Percentiles rank a stretch among this genome's conserved stretches.
These are phyloP conservation scores for Rhinolophus sinicus DNA, from an alignment of 2,113 vertebrate species.

Conservation along the genomic window DNA sequence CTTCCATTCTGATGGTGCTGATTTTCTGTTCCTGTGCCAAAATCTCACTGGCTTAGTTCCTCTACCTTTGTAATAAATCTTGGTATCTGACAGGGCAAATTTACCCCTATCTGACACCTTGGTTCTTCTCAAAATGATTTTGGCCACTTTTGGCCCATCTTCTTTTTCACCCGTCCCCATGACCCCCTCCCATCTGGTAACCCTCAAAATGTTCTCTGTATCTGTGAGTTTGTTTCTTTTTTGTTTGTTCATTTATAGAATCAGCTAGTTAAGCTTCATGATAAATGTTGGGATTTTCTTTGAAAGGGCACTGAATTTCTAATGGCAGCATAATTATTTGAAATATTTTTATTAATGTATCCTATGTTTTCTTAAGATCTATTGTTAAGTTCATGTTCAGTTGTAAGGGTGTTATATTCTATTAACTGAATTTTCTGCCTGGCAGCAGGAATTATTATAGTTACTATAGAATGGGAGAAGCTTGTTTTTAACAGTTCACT, in stretches of 20 bases:
- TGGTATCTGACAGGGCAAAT: background rate
- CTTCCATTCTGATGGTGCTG: background rate
- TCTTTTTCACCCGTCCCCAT: background rate
- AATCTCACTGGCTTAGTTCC: background rate
- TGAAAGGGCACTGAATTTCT: background rate
- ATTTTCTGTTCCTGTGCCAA: background rate
- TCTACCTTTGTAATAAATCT: background rate
- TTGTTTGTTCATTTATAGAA: background rate
- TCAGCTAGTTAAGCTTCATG: background rate
- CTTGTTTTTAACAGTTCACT: conserved; percentile 23
- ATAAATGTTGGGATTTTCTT: conserved; percentile 8
- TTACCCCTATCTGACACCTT: background rate
- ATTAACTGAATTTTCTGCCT: background rate
- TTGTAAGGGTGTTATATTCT: conserved; percentile 6
- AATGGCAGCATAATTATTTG: background rate
- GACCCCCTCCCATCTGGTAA: no score
- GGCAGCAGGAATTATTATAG: background rate
- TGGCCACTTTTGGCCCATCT: background rate
- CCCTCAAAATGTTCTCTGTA: no score
- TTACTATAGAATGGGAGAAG: background rate
- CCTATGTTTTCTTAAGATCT: background rate
- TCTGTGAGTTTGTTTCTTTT: no score
- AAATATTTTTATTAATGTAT: conserved; percentile 7
- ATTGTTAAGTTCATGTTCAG: background rate
- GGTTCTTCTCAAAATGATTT: background rate